Percentiles rank a stretch among this genome's conserved stretches.
phyloP scores from a whole-genome alignment of 2,797 vertebrate species.

The Pogoniulus pusillus region DNA sequence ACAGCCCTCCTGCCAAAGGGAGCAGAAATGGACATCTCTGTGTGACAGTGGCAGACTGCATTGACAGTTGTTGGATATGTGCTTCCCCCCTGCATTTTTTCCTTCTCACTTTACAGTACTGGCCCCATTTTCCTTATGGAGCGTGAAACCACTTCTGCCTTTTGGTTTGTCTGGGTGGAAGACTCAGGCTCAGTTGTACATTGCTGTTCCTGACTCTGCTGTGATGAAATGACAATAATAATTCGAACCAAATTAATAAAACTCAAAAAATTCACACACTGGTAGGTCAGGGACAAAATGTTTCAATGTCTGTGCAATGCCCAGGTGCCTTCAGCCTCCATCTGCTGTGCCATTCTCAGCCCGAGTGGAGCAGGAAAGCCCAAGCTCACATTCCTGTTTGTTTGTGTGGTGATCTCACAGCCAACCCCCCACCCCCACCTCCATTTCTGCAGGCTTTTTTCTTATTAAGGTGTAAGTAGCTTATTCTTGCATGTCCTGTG shows the following conservation, averaged over 20 bases:
- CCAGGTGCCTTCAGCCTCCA: constrained; percentile 12
- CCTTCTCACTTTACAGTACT: background rate
- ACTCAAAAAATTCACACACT: background rate
- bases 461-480: constrained; percentile 72
- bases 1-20: background rate
- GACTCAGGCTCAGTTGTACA: background rate
- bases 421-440: constrained; percentile 13
- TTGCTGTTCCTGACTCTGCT: background rate
- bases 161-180: background rate
- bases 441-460: constrained; percentile 56
- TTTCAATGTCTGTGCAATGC: background rate
- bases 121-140: background rate
- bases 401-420: background rate
- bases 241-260: background rate
- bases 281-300: background rate
- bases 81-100: background rate
- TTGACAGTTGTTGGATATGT: background rate
- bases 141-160: background rate
- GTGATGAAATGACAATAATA: background rate
- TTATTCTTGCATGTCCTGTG: constrained; percentile 60
- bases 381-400: background rate
- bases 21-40: background rate
- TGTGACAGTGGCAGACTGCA: background rate
- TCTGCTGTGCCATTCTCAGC: background rate
- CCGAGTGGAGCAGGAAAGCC: background rate